phyloP scores from a whole-genome alignment of 2,888 invertebrate genomes.

The Acheta domesticus region DNA sequence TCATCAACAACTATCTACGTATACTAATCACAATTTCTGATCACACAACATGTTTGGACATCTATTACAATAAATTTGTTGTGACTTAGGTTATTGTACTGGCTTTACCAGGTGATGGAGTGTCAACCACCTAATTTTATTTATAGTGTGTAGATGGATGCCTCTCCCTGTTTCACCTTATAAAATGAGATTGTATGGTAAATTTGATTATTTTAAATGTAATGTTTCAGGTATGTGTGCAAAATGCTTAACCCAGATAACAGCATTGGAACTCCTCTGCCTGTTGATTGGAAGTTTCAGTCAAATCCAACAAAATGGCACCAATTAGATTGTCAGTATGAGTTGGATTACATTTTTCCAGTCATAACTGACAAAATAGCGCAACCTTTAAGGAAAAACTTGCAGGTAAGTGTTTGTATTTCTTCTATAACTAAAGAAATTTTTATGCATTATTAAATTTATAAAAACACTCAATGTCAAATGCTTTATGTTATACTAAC shows the following conservation, averaged over 20 bases:
- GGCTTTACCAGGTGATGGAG: too few relatives aligned
- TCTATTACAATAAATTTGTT: too few relatives aligned
- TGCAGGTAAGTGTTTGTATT: slow-evolving; percentile 54
- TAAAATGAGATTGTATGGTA: neutral
- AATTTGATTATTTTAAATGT: neutral
- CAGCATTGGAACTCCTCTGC: slow-evolving; percentile 50
- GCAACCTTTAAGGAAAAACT: slow-evolving; percentile 62
- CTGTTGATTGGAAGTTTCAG: slow-evolving; percentile 75
- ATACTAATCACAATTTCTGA: too few relatives aligned
- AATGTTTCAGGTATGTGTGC: slow-evolving; percentile 54
- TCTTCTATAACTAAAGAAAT: neutral
- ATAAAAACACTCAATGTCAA: too few relatives aligned
- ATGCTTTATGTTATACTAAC: too few relatives aligned
- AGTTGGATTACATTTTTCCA: slow-evolving; percentile 71
- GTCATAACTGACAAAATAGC: slow-evolving; percentile 61
- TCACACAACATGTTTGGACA: too few relatives aligned
- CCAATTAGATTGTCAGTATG: slow-evolving; percentile 69
- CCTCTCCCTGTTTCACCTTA: neutral
- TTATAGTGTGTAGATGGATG: too few relatives aligned
- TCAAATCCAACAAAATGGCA: slow-evolving; percentile 70
- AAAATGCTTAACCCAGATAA: slow-evolving; percentile 61
- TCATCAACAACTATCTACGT: too few relatives aligned
- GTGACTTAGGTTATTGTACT: too few relatives aligned
- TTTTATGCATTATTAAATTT: too few relatives aligned
- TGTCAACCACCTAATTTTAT: too few relatives aligned